These are phyloP conservation scores for Pollenia amentaria DNA, from an alignment of 2,888 invertebrate species.

Conservation along the genomic window DNA sequence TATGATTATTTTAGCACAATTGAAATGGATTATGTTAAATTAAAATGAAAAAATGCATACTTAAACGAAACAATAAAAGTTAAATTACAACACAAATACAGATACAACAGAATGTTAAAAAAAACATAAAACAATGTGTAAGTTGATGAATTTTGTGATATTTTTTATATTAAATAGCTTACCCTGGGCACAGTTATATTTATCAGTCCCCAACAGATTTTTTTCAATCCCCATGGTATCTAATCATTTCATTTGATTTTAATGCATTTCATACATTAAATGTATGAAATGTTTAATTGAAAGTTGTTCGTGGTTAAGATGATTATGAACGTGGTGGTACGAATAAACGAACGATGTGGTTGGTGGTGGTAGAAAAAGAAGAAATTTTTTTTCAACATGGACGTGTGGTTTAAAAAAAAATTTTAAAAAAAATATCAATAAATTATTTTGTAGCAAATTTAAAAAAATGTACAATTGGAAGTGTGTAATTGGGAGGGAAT, in stretches of 20 bases:
- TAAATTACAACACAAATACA: constrained; percentile 39
- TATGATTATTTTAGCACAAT: not conserved
- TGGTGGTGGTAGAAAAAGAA: constrained; percentile 50
- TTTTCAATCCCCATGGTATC: constrained; percentile 85
- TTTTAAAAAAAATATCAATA: not conserved
- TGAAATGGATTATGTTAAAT: not conserved
- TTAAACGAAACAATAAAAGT: constrained; percentile 43
- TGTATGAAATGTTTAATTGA: constrained; percentile 41
- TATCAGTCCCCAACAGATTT: constrained; percentile 85
- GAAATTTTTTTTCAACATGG: constrained; percentile 46
- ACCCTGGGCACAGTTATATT: constrained; percentile 85
- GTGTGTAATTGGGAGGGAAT: constrained; percentile 20
- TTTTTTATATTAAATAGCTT: constrained; percentile 79
- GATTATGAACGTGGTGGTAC: constrained; percentile 41
- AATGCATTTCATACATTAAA: constrained; percentile 34
- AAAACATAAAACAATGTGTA: constrained; percentile 33
- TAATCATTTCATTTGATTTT: constrained; percentile 76
- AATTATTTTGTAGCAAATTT: constrained; percentile 10
- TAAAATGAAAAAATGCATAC: not conserved
- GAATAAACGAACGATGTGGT: constrained; percentile 43
- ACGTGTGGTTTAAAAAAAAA: constrained; percentile 46
- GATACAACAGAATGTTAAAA: constrained; percentile 4
- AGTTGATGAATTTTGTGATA: constrained; percentile 74
- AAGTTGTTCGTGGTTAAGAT: constrained; percentile 49
- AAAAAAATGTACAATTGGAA: constrained; percentile 28